A percentile compares a stretch with the other conserved stretches of the same genome.
phyloP scores from a whole-genome alignment of 2,888 invertebrate genomes.

The Dicycla oo region DNA sequence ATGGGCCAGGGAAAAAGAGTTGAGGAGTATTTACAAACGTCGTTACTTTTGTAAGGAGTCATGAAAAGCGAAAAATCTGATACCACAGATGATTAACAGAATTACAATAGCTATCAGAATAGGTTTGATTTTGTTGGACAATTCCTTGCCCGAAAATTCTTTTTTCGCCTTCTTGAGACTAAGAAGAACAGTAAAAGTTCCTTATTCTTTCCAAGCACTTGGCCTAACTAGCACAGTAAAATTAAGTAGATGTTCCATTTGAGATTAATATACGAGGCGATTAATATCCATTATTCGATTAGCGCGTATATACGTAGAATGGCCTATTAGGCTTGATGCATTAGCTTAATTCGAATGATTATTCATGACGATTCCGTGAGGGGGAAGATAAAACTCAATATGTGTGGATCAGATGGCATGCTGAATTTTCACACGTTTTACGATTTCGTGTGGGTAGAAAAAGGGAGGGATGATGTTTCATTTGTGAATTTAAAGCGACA shows the following conservation, averaged over 20 bases:
- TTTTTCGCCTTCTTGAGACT: not conserved
- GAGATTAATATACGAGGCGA: constrained; percentile 43
- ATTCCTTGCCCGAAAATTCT: not conserved
- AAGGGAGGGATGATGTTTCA: constrained; percentile 33
- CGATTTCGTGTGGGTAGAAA: constrained; percentile 34
- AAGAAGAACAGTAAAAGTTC: not conserved
- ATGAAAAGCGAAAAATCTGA: not conserved
- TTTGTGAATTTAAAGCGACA: constrained; percentile 26
- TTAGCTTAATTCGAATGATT: constrained; percentile 70
- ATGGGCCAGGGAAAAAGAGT: not conserved
- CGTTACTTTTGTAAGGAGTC: not conserved
- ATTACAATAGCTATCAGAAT: not conserved
- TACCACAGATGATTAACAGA: not conserved
- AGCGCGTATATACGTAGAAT: constrained; percentile 50
- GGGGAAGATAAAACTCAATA: constrained; percentile 45
- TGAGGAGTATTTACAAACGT: constrained; percentile 1
- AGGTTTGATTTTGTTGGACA: not conserved
- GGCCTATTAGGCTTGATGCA: constrained; percentile 64
- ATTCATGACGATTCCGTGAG: constrained; percentile 65
- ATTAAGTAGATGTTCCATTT: constrained; percentile 42
- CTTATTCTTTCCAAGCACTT: not conserved
- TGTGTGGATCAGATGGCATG: constrained; percentile 32
- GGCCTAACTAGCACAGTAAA: not conserved
- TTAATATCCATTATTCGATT: constrained; percentile 65
- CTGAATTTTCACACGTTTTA: constrained; percentile 25